Conservation (phyloP, 1,140 invertebrate genomes). For the Aphelenchoides fujianensis region DNA sequence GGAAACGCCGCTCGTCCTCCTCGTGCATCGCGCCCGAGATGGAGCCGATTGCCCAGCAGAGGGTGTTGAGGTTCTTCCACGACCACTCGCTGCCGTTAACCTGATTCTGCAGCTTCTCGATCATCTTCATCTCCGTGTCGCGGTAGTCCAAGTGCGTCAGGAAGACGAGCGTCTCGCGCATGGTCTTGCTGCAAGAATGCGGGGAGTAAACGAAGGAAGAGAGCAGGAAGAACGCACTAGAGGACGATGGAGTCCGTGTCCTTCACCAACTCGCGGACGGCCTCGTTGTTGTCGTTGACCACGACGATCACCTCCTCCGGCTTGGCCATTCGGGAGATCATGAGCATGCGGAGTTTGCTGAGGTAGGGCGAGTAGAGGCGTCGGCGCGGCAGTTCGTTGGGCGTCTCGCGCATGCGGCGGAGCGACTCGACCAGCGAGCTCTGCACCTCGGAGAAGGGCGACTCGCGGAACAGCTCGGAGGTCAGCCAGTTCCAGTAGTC, state of each 20-base stretch:
- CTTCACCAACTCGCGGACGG: conserved; percentile 98
- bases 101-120: conserved; percentile 95
- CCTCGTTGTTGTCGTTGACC: conserved; percentile 99
- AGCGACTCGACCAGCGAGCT: conserved; percentile 35
- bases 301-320: conserved; percentile 99
- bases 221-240: too few species aligned
- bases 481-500: conserved; percentile 96
- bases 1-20: conserved; percentile 97
- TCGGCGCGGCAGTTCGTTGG: conserved; percentile 66
- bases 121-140: conserved; percentile 98
- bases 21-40: conserved; percentile 98
- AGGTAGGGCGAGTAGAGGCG: conserved; percentile 76
- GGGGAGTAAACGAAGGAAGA: too few species aligned
- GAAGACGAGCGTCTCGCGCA: conserved; percentile 97
- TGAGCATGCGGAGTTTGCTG: conserved; percentile 87
- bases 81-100: conserved; percentile 99
- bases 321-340: conserved; percentile 99
- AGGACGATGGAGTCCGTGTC: conserved; percentile 99
- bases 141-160: conserved; percentile 95
- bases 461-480: conserved; percentile 80
- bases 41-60: conserved; percentile 99
- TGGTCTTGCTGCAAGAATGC: too few species aligned
- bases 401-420: conserved; percentile 26
- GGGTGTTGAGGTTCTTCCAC: conserved; percentile 93
- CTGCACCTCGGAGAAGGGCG: conserved; percentile 64